Evolutionary conservation across 2,888 invertebrate species (phyloP).

Genomic region (Nemapogon koenigi): DNA sequence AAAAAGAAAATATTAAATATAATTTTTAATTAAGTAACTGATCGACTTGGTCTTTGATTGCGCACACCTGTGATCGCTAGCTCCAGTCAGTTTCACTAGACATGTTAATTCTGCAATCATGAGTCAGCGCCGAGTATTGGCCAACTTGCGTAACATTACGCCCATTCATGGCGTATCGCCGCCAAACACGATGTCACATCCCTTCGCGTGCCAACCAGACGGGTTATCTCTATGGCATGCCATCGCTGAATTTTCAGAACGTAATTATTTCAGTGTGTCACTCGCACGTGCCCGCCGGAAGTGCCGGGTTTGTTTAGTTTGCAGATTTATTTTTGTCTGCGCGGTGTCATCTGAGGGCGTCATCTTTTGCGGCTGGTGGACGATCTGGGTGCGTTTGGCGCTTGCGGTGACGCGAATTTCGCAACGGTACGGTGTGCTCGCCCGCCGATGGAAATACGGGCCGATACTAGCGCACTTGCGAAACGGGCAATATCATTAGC

Average conservation of each 20-base stretch:
- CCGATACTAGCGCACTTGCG: conserved; percentile 26
- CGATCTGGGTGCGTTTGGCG: conserved; percentile 41
- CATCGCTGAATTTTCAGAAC: conserved; percentile 19
- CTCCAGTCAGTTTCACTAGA: conserved; percentile 31
- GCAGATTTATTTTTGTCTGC: conserved; percentile 55
- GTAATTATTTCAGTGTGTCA: conserved; percentile 42
- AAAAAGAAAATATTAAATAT: no score
- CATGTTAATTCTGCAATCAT: conserved; percentile 42
- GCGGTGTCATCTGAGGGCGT: conserved; percentile 53
- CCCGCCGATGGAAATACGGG: conserved; percentile 33
- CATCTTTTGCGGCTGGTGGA: conserved; percentile 32
- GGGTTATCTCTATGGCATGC: conserved; percentile 8
- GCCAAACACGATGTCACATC: conserved; percentile 22
- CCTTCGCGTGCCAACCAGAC: background rate
- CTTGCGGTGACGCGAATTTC: conserved; percentile 41
- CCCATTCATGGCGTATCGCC: conserved; percentile 41
- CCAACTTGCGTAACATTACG: conserved; percentile 45
- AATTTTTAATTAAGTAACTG: no score
- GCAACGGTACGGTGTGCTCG: conserved; percentile 36
- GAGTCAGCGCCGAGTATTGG: conserved; percentile 37
- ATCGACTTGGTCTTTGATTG: no score
- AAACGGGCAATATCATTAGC: conserved; percentile 24
- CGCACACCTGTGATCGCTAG: no score
- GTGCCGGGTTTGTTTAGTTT: conserved; percentile 55
- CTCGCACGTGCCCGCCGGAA: conserved; percentile 47